Percentiles rank a stretch among this genome's conserved stretches.
These are phyloP conservation scores for Geotrupes spiniger DNA, from an alignment of 2,888 invertebrate genomes.

Conservation along the genomic window DNA sequence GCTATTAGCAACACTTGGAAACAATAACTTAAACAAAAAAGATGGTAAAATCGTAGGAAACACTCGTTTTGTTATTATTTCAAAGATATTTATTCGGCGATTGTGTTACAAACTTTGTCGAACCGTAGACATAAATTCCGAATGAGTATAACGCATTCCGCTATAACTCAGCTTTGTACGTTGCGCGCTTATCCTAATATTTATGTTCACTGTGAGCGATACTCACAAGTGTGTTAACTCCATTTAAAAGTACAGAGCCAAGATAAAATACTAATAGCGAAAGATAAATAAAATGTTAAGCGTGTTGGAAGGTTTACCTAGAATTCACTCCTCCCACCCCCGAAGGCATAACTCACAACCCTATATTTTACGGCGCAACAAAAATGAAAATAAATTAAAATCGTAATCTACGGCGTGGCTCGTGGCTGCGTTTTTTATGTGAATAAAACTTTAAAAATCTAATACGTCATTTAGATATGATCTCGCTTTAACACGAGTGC, in stretches of 20 bases:
- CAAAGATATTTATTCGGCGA: too few species aligned
- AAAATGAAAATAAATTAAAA: constrained; percentile 49
- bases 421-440: constrained; percentile 46
- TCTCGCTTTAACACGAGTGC: constrained; percentile 44
- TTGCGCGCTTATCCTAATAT: not conserved
- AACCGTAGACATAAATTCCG: too few species aligned
- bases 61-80: too few species aligned
- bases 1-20: too few species aligned
- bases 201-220: constrained; percentile 1
- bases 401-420: constrained; percentile 45
- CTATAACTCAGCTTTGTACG: too few species aligned
- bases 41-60: too few species aligned
- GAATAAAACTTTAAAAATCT: constrained; percentile 49
- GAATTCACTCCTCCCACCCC: constrained; percentile 37
- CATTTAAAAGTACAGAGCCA: constrained; percentile 5
- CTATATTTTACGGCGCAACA: constrained; percentile 43
- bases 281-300: constrained; percentile 38
- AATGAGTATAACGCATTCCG: too few species aligned
- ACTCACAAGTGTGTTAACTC: constrained; percentile 5
- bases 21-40: too few species aligned
- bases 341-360: constrained; percentile 40
- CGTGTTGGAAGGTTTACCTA: constrained; percentile 19
- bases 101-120: too few species aligned
- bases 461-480: constrained; percentile 50
- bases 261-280: constrained; percentile 2